Percentiles rank a stretch among this genome's conserved stretches.
Conservation (phyloP, 1,140 invertebrate genomes). For the Battus philenor region DNA sequence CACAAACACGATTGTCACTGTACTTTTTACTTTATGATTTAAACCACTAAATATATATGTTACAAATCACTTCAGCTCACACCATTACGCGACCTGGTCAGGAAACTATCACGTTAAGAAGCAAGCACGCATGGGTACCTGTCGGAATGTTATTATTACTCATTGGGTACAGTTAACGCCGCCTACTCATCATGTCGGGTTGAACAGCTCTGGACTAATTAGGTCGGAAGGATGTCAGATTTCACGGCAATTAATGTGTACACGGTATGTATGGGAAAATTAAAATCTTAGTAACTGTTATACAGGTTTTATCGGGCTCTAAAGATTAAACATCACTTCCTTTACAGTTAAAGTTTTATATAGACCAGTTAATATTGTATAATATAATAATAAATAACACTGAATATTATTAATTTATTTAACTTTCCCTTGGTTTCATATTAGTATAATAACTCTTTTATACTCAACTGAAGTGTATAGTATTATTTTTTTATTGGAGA, state of each 20-base stretch:
- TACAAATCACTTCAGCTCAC: constrained; percentile 14
- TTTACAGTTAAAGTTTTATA: not conserved
- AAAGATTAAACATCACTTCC: not conserved
- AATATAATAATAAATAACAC: too few species aligned
- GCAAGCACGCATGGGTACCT: constrained; percentile 21
- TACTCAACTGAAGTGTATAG: too few species aligned
- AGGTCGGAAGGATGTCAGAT: constrained; percentile 6
- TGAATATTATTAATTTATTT: too few species aligned
- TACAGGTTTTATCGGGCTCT: not conserved
- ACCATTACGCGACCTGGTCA: constrained; percentile 17
- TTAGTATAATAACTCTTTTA: too few species aligned
- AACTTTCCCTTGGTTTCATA: too few species aligned
- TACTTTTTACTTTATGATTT: too few species aligned
- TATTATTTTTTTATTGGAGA: too few species aligned
- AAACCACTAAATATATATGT: not conserved
- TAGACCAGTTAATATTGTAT: too few species aligned
- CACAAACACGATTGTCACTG: too few species aligned
- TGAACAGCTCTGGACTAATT: constrained; percentile 19
- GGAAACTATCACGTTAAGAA: constrained; percentile 19
- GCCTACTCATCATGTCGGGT: constrained; percentile 26
- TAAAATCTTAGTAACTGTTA: not conserved
- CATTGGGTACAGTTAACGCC: constrained; percentile 32
- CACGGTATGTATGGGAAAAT: not conserved
- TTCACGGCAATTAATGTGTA: too few species aligned
- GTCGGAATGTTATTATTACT: constrained; percentile 38